Percentiles rank a stretch among this genome's conserved stretches.
Evolutionary conservation across 1,140 invertebrate genomes (phyloP).

Genomic region (Elymnias hypermnestra): DNA sequence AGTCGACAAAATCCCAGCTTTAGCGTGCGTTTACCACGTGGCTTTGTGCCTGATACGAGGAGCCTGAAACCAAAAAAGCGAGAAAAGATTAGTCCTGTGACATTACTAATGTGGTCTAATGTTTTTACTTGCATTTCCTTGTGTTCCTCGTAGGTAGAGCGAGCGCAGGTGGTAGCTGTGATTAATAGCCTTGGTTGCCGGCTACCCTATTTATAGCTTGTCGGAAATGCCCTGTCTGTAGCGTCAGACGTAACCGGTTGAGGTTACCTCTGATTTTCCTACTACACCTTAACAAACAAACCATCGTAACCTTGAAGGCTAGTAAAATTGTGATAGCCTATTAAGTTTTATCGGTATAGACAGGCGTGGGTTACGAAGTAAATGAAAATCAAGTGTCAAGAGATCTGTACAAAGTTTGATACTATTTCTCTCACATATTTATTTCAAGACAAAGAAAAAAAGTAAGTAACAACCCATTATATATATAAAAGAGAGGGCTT

Average conservation of each 20-base stretch:
- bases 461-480: too few relatives aligned
- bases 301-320: too few relatives aligned
- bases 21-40: constrained; percentile 21
- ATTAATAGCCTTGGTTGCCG: constrained; percentile 44
- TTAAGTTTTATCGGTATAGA: too few relatives aligned
- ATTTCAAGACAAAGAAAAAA: too few relatives aligned
- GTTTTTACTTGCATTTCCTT: too few relatives aligned
- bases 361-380: too few relatives aligned
- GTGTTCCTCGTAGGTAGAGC: constrained; percentile 30
- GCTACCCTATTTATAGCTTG: constrained; percentile 51
- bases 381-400: too few relatives aligned
- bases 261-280: constrained; percentile 34
- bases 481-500: too few relatives aligned
- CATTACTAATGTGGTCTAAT: too few relatives aligned
- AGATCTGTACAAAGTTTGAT: too few relatives aligned
- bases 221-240: constrained; percentile 33
- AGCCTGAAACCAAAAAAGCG: constrained; percentile 21
- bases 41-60: constrained; percentile 20
- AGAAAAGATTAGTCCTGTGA: constrained; percentile 32
- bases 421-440: too few relatives aligned
- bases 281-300: constrained; percentile 36
- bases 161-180: constrained; percentile 40
- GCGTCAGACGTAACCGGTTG: constrained; percentile 37
- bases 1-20: constrained; percentile 20
- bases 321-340: too few relatives aligned